Evolutionary conservation across 2,113 vertebrate species (phyloP).

Genomic region (Guaruba guarouba): DNA sequence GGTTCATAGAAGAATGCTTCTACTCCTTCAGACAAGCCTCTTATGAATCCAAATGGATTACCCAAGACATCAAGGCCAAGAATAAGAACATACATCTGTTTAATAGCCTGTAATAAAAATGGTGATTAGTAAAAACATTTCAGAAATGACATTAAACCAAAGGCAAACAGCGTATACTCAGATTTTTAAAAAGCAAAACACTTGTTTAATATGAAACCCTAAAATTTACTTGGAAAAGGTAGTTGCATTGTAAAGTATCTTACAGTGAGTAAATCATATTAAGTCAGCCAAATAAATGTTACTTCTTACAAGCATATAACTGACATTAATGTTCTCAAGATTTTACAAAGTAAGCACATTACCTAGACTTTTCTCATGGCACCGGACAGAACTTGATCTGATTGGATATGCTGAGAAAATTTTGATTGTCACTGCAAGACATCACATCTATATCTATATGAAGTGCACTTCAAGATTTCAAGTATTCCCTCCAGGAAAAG

Average conservation of each 20-base stretch:
- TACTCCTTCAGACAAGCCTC: conserved; percentile 94
- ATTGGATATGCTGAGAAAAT: not conserved
- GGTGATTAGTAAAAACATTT: not conserved
- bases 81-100: conserved; percentile 96
- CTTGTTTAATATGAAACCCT: not conserved
- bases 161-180: not conserved
- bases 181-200: not conserved
- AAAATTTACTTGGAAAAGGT: not conserved
- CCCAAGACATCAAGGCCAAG: conserved; percentile 97
- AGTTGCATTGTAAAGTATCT: not conserved
- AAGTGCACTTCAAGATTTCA: not conserved
- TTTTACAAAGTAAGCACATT: not conserved
- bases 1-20: conserved; percentile 98
- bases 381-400: not conserved
- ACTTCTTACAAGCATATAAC: not conserved
- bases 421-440: not conserved
- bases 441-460: not conserved
- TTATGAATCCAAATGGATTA: conserved; percentile 95
- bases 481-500: not conserved
- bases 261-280: not conserved
- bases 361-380: not conserved
- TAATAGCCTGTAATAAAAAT: conserved; percentile 85
- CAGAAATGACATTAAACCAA: not conserved
- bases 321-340: not conserved
- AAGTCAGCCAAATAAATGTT: not conserved